These are phyloP conservation scores for Felis chaus DNA, from an alignment of 2,113 vertebrate species.

Conservation along the genomic window DNA sequence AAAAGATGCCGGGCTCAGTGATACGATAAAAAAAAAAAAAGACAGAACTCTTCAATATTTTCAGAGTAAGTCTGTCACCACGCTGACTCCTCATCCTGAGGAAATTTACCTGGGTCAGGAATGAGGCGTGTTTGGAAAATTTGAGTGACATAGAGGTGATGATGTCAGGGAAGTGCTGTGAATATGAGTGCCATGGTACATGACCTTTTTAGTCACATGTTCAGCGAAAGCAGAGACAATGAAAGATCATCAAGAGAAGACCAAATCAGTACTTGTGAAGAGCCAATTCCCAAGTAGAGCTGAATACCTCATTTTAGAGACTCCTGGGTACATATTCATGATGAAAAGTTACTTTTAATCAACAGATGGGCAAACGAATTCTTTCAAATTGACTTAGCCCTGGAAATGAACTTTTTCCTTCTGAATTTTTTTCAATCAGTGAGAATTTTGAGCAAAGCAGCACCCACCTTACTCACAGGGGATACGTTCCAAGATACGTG, in stretches of 20 bases:
- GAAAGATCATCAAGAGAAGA: neutral
- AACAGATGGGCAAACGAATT: neutral
- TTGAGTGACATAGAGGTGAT: neutral
- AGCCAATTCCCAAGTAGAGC: neutral
- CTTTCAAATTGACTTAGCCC: neutral
- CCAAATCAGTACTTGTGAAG: neutral
- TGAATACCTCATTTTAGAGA: neutral
- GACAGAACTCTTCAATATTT: neutral
- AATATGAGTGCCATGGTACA: rapidly evolving
- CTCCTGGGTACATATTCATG: neutral
- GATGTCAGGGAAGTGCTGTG: neutral
- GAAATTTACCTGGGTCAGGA: neutral
- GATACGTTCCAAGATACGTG: neutral
- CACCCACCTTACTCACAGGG: neutral
- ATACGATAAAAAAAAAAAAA: neutral
- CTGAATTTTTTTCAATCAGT: neutral
- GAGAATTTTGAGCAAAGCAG: neutral
- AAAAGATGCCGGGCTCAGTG: neutral
- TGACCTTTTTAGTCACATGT: neutral
- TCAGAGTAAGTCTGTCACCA: neutral
- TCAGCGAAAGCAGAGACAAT: neutral
- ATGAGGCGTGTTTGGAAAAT: neutral
- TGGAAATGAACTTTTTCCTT: neutral
- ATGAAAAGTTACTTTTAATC: neutral
- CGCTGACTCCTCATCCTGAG: neutral